Conservation (phyloP, 2,888 invertebrate species). For the Hyposoter dolosus region DNA sequence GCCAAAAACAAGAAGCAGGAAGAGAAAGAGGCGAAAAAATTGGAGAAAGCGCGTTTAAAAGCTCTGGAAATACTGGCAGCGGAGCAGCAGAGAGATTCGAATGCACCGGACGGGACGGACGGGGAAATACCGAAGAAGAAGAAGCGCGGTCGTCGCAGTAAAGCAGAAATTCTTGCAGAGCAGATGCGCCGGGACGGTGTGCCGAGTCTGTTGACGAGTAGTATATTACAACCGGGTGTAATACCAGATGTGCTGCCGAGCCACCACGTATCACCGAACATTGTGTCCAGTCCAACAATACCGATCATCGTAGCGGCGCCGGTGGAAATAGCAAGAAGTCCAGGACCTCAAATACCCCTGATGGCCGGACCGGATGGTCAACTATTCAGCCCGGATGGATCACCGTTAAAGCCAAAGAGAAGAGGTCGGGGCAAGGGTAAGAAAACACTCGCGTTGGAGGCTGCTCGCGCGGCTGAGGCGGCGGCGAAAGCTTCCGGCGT, state of each 20-base stretch:
- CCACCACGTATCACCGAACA: constrained; percentile 71
- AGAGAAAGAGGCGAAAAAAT: constrained; percentile 81
- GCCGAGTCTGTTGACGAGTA: constrained; percentile 70
- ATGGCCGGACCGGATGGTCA: constrained; percentile 78
- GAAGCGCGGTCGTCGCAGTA: constrained; percentile 83
- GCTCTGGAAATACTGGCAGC: constrained; percentile 82
- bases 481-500: constrained; percentile 85
- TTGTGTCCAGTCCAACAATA: constrained; percentile 63
- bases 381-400: constrained; percentile 80
- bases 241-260: constrained; percentile 71
- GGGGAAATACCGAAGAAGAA: constrained; percentile 83
- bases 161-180: constrained; percentile 83
- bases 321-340: constrained; percentile 83
- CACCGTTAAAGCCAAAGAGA: constrained; percentile 81
- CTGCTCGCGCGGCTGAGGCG: constrained; percentile 86
- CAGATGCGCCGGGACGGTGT: constrained; percentile 83
- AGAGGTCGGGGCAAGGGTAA: constrained; percentile 84
- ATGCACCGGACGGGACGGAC: constrained; percentile 79
- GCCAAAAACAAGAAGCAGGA: constrained; percentile 82
- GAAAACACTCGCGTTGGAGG: constrained; percentile 83
- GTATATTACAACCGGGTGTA: constrained; percentile 32
- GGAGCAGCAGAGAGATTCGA: constrained; percentile 79
- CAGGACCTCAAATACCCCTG: constrained; percentile 72
- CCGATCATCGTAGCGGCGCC: constrained; percentile 78
- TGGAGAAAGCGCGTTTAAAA: constrained; percentile 82